These are phyloP conservation scores for Drosophila lini DNA, from an alignment of 1,140 invertebrate genomes.

Conservation along the genomic window DNA sequence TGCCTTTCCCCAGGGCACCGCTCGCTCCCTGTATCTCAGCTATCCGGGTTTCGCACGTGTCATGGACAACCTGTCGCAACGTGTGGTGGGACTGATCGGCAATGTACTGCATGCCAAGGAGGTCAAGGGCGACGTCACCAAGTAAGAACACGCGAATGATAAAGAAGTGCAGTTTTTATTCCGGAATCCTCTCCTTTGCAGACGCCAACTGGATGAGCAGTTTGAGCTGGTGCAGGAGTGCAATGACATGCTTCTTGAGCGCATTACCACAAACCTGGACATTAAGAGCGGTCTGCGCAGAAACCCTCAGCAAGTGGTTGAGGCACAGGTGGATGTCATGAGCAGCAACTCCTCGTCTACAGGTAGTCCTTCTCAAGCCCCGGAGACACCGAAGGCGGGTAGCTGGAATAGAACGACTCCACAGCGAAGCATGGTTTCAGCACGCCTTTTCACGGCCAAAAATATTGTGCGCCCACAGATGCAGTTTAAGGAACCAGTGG, in stretches of 20 bases:
- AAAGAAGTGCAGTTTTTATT: neutral
- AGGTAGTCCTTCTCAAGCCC: neutral
- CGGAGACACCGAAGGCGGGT: conserved; percentile 64
- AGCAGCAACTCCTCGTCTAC: conserved; percentile 59
- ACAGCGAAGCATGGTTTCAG: conserved; percentile 47
- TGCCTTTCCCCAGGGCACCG: conserved; percentile 88
- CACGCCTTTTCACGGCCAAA: conserved; percentile 88
- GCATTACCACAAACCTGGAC: conserved; percentile 90
- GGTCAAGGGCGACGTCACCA: conserved; percentile 87
- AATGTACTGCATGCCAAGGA: conserved; percentile 87
- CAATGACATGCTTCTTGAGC: conserved; percentile 93
- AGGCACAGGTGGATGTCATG: conserved; percentile 84
- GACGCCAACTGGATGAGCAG: conserved; percentile 88
- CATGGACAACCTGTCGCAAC: conserved; percentile 86
- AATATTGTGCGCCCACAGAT: conserved; percentile 93
- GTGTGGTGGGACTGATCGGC: conserved; percentile 86
- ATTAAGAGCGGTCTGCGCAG: conserved; percentile 87
- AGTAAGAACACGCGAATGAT: conserved; percentile 27
- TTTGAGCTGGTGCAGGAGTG: conserved; percentile 90
- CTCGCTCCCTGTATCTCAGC: conserved; percentile 89
- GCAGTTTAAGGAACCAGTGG: conserved; percentile 93
- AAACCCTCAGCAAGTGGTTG: conserved; percentile 85
- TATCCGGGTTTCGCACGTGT: conserved; percentile 89
- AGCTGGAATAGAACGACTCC: conserved; percentile 74
- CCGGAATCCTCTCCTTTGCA: conserved; percentile 4